A percentile compares a stretch with the other conserved stretches of the same genome.
Conservation (phyloP, 2,113 vertebrate genomes). For the Ptyas mucosa region DNA sequence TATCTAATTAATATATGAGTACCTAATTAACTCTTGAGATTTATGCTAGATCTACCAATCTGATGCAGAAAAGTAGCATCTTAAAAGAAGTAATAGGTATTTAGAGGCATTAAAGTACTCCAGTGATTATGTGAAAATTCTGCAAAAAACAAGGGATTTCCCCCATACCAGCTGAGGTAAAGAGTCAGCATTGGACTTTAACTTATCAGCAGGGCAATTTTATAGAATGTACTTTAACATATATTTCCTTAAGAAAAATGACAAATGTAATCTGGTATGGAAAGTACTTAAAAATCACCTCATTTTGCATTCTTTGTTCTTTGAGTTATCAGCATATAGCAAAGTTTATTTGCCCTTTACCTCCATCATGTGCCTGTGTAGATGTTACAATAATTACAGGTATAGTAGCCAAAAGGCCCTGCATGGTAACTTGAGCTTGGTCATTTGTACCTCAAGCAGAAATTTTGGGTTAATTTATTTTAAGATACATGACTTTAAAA, state of each 20-base stretch:
- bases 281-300: background rate
- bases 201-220: background rate
- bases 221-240: background rate
- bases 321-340: background rate
- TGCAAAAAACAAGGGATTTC: constrained; percentile 1
- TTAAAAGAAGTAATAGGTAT: background rate
- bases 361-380: background rate
- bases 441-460: background rate
- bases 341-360: background rate
- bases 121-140: background rate
- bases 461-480: background rate
- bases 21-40: background rate
- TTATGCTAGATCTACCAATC: background rate
- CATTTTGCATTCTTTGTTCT: background rate
- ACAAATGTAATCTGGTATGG: background rate
- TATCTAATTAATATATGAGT: background rate
- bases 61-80: background rate
- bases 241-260: background rate
- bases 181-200: background rate
- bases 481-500: background rate
- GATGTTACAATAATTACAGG: background rate
- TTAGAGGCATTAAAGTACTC: background rate
- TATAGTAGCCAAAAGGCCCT: background rate
- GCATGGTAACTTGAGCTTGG: background rate
- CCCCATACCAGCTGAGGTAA: background rate